Conservation (phyloP, 2,113 vertebrate genomes). For the Atractosteus spatula region DNA sequence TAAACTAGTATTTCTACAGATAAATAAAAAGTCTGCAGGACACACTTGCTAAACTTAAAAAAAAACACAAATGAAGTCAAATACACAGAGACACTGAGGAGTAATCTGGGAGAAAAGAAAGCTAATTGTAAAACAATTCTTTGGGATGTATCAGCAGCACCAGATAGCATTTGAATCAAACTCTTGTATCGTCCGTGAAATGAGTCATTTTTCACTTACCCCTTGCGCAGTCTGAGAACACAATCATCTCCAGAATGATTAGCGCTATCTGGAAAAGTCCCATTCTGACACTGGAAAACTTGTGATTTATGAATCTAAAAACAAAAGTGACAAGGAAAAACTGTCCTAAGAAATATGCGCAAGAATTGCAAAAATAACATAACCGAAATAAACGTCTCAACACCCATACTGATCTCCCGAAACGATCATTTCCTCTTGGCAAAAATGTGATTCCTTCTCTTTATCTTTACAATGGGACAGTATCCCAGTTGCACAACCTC, state of each 20-base stretch:
- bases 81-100: neutral
- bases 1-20: constrained; percentile 34
- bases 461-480: too few species aligned
- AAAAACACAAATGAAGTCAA: neutral
- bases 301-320: constrained; percentile 40
- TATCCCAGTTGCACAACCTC: too few species aligned
- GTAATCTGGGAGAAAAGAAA: neutral
- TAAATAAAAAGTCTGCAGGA: neutral
- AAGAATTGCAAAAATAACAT: neutral
- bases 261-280: constrained; percentile 65
- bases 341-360: constrained; percentile 12
- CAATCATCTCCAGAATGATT: constrained; percentile 65
- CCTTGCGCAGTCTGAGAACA: constrained; percentile 70
- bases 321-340: constrained; percentile 30
- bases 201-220: constrained; percentile 55
- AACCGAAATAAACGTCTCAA: neutral
- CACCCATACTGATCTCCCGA: neutral
- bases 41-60: neutral
- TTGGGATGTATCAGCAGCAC: neutral
- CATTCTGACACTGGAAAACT: constrained; percentile 63
- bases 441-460: too few species aligned
- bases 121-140: neutral
- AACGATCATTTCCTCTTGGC: too few species aligned
- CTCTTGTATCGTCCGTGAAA: accelerated
- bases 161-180: neutral